A percentile compares a stretch with the other conserved stretches of the same genome.
Conservation (phyloP, 1,140 invertebrate genomes). For the Caenorhabditis latens region DNA sequence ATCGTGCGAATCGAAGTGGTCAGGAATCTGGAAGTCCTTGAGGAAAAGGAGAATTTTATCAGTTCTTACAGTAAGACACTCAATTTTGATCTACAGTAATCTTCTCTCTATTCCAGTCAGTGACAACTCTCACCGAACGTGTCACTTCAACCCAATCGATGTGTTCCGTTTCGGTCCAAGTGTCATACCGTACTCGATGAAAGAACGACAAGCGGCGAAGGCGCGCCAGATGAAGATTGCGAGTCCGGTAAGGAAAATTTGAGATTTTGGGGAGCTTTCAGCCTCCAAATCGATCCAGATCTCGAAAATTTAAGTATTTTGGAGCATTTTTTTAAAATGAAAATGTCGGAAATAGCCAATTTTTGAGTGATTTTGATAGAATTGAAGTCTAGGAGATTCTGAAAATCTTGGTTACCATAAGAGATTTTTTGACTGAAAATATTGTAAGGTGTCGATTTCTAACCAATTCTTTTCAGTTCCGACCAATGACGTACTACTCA, state of each 20-base stretch:
- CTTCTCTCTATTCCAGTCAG: background rate
- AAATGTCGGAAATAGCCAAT: too few relatives aligned
- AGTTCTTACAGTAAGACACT: constrained; percentile 43
- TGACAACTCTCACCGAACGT: constrained; percentile 5
- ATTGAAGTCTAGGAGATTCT: too few relatives aligned
- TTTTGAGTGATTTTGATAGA: too few relatives aligned
- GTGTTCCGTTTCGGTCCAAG: constrained; percentile 49
- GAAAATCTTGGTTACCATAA: too few relatives aligned
- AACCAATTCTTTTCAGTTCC: too few relatives aligned
- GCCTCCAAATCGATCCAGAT: background rate
- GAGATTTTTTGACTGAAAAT: too few relatives aligned
- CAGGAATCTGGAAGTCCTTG: constrained; percentile 80
- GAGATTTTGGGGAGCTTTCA: background rate
- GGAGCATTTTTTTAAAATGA: too few relatives aligned
- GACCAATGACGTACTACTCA: background rate
- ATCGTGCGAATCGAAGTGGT: constrained; percentile 96
- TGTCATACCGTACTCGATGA: constrained; percentile 38
- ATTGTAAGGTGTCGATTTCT: too few relatives aligned
- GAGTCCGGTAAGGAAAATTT: background rate
- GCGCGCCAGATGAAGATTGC: background rate
- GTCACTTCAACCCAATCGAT: constrained; percentile 59
- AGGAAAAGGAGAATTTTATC: constrained; percentile 53
- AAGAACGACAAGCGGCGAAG: background rate
- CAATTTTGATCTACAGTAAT: background rate
- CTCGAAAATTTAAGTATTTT: too few relatives aligned